phyloP scores from a whole-genome alignment of 2,797 vertebrate genomes.

The Streptopelia turtur region DNA sequence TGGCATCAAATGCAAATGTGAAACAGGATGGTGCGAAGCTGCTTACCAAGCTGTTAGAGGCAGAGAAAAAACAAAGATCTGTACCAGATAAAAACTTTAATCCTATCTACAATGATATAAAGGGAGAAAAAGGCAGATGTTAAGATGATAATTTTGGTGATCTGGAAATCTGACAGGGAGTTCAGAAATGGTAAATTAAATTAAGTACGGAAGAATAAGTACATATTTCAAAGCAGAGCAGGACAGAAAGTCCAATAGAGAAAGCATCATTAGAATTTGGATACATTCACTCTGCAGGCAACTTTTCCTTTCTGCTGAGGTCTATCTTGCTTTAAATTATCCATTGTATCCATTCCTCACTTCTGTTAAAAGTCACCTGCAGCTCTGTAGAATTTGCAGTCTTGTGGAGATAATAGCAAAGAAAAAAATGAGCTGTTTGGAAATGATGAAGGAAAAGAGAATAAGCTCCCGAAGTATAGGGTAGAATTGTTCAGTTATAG shows the following conservation, averaged over 20 bases:
- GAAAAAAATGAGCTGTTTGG: constrained; percentile 6
- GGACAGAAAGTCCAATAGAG: constrained; percentile 17
- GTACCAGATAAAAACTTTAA: constrained; percentile 1
- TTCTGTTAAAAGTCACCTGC: constrained; percentile 53
- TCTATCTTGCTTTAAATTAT: constrained; percentile 58
- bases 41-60: constrained; percentile 61
- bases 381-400: constrained; percentile 32
- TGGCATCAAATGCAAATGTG: constrained; percentile 68
- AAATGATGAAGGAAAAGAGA: constrained; percentile 36
- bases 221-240: constrained; percentile 42
- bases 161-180: constrained; percentile 33
- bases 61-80: constrained; percentile 34
- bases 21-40: constrained; percentile 55
- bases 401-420: constrained; percentile 43
- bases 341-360: constrained; percentile 35
- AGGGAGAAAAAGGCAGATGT: constrained; percentile 51
- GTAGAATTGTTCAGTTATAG: constrained; percentile 35
- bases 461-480: background rate
- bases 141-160: constrained; percentile 40
- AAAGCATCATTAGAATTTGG: constrained; percentile 40
- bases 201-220: constrained; percentile 37
- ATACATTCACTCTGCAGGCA: constrained; percentile 42
- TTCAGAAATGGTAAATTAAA: constrained; percentile 62
- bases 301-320: constrained; percentile 34
- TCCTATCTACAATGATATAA: constrained; percentile 5